phyloP scores from a whole-genome alignment of 2,888 invertebrate genomes.

The Leptinotarsa rubiginosa region DNA sequence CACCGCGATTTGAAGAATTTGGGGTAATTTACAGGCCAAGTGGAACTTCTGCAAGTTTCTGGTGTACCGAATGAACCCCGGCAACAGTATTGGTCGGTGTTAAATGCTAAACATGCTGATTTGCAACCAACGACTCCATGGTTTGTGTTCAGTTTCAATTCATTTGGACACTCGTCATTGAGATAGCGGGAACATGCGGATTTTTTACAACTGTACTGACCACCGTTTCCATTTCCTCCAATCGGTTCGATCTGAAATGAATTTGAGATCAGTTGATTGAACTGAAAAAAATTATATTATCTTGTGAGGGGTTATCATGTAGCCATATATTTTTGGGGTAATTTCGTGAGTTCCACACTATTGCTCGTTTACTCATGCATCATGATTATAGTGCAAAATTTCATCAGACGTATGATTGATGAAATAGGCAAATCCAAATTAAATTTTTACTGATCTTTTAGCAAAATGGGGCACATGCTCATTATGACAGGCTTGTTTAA shows the following conservation, averaged over 20 bases:
- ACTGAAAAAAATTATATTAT: too few species aligned
- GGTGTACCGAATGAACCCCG: conserved; percentile 63
- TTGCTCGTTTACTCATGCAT: too few species aligned
- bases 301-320: too few species aligned
- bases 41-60: conserved; percentile 62
- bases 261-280: not conserved
- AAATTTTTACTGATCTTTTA: too few species aligned
- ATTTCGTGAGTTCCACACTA: too few species aligned
- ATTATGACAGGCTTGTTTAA: too few species aligned
- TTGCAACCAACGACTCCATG: conserved; percentile 64
- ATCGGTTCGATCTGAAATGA: conserved; percentile 56
- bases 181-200: conserved; percentile 61
- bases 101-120: conserved; percentile 67
- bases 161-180: conserved; percentile 62
- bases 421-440: too few species aligned
- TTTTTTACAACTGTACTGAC: conserved; percentile 62
- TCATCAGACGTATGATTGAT: too few species aligned
- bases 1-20: conserved; percentile 66
- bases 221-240: conserved; percentile 54
- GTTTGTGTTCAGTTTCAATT: conserved; percentile 54
- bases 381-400: too few species aligned
- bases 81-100: conserved; percentile 68
- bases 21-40: conserved; percentile 64
- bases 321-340: too few species aligned
- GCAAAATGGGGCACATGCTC: too few species aligned